phyloP scores from a whole-genome alignment of 2,888 invertebrate species.

The Willowsia nigromaculata region DNA sequence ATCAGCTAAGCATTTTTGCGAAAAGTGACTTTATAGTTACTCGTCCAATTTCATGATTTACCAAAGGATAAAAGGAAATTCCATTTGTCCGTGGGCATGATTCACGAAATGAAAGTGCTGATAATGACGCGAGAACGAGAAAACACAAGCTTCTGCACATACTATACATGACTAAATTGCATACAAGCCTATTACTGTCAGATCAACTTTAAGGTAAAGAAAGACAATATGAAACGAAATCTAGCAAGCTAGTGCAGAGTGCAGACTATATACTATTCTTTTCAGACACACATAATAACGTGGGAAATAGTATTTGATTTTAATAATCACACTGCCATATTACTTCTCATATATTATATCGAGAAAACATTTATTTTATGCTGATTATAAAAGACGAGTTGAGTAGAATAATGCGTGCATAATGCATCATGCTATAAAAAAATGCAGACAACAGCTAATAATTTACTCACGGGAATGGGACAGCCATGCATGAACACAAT shows the following conservation, averaged over 20 bases:
- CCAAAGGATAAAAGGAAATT: background rate
- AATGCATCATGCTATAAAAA: too few species aligned
- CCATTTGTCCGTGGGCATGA: constrained; percentile 32
- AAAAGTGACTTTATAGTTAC: background rate
- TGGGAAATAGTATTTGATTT: constrained; percentile 41
- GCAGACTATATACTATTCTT: background rate
- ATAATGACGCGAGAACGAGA: constrained; percentile 5
- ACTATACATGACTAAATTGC: background rate
- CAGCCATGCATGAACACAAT: constrained; percentile 4
- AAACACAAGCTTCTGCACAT: background rate
- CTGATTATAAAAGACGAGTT: constrained; percentile 42
- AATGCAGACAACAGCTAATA: background rate
- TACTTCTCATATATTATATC: background rate
- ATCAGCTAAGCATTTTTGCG: background rate
- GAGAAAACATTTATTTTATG: constrained; percentile 51
- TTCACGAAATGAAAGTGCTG: constrained; percentile 49
- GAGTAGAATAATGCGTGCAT: background rate
- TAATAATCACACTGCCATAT: background rate
- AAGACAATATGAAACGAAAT: background rate
- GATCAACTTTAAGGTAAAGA: background rate
- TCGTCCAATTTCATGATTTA: background rate
- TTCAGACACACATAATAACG: constrained; percentile 39
- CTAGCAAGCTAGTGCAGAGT: too few species aligned
- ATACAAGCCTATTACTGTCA: background rate
- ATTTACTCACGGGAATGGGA: constrained; percentile 29